Base-by-base conservation (phyloP, 2,888 invertebrate genomes). In the Steromphala cineraria region DNA sequence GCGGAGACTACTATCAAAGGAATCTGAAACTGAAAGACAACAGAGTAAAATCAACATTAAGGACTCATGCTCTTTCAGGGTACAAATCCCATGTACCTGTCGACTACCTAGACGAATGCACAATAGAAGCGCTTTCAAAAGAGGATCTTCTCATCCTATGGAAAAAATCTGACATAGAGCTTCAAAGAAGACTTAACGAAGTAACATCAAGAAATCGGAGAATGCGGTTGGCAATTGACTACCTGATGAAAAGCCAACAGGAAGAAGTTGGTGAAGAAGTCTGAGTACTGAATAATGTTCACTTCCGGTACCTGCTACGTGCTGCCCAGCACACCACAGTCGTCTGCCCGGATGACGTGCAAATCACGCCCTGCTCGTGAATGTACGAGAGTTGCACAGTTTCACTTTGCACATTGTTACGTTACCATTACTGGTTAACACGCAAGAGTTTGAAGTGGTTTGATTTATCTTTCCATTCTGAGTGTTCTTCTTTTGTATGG, bases 111-210 rank as follows among this genome's bases (percentile, higher is more conserved):
- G 89, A 90, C 78, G 88, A 88, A 55, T 85, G 87, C 67, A 90
- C 90, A 2, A 86, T 94, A 15, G 92, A 93, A 80, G 90, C 95
- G 40, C 93, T 97, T 86, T 96, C 96, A 53, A 96, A 96, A 92
- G 96, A 96, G 78, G 96, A 97, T 92, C 94, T 97, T 75, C 95
- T 96, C 80, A 94, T 95, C 82, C 94, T 97, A 85, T 97, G 96
- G 96, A 95, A 96, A 86, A 96, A 96, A 89, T 96, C 96, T 2
- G 97, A 97, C 93, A 95, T 96, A 56, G 96, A 97, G 92, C 95
- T 97, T 55, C 94, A 96, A 82, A 95, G 95, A 87, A 95, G 95
- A 85, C 94, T 96, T 77, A 94, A 96, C 83, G 95, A 96, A 88
- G 96, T 96, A 77, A 94, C 96, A 86, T 95, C 95, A 89, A 96